Percentiles rank a stretch among this genome's conserved stretches.
Evolutionary conservation across 2,888 invertebrate species (phyloP).

Genomic region (Therioaphis trifolii): DNA sequence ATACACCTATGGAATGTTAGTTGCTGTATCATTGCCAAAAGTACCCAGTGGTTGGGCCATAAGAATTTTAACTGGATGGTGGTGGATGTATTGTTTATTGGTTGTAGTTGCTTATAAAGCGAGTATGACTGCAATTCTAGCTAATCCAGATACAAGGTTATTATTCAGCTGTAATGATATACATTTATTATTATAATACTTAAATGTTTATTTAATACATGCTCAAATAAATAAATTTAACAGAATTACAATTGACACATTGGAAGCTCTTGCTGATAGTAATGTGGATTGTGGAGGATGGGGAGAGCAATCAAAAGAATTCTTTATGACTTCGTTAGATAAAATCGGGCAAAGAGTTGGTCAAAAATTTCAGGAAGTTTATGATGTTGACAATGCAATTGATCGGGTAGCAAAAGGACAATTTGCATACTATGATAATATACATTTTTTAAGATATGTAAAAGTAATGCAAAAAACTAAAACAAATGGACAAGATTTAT

Average conservation of each 20-base stretch:
- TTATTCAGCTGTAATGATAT: no score
- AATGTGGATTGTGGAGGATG: constrained; percentile 77
- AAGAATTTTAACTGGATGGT: constrained; percentile 85
- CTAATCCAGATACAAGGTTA: constrained; percentile 80
- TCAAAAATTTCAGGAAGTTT: constrained; percentile 73
- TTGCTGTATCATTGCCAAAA: constrained; percentile 81
- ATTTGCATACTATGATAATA: constrained; percentile 85
- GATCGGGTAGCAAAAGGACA: constrained; percentile 77
- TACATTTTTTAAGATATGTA: constrained; percentile 77
- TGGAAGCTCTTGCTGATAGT: constrained; percentile 77
- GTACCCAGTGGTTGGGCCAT: constrained; percentile 84
- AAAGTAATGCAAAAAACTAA: constrained; percentile 69
- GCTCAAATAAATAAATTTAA: constrained; percentile 61
- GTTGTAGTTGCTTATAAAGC: constrained; percentile 84
- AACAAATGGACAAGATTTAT: constrained; percentile 13
- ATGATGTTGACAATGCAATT: constrained; percentile 74
- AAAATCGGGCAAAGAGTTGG: constrained; percentile 77
- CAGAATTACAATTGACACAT: constrained; percentile 83
- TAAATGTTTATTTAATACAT: neutral
- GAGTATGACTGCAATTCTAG: constrained; percentile 85
- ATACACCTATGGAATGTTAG: constrained; percentile 84
- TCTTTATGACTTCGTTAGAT: constrained; percentile 79
- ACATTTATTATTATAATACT: no score
- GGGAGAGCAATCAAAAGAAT: constrained; percentile 77
- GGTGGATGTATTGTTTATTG: constrained; percentile 86